Evolutionary conservation across 2,113 vertebrate species (phyloP).

Genomic region (Daboia siamensis): DNA sequence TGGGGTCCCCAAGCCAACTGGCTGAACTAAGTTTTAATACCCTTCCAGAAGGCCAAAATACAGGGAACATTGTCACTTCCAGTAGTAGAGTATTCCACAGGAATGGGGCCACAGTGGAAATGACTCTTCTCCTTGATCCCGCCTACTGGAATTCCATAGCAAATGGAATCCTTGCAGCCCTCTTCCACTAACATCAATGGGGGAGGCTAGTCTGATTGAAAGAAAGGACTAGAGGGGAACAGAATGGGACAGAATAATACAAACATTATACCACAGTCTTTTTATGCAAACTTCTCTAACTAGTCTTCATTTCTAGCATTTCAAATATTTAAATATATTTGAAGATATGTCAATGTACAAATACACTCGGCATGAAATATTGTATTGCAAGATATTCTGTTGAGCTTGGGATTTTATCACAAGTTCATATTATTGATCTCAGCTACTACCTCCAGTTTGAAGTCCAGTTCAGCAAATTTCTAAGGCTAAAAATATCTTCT

Average conservation of each 20-base stretch:
- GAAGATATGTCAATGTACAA: neutral
- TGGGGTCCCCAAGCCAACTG: neutral
- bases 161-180: neutral
- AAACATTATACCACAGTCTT: neutral
- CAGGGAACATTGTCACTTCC: neutral
- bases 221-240: neutral
- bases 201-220: neutral
- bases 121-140: neutral
- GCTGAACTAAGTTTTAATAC: neutral
- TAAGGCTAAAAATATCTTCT: neutral
- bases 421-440: neutral
- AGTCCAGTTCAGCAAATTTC: neutral
- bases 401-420: neutral
- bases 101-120: neutral
- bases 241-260: neutral
- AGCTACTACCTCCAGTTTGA: neutral
- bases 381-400: neutral
- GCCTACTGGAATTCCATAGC: neutral
- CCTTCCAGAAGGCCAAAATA: neutral
- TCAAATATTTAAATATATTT: neutral
- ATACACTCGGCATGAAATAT: neutral
- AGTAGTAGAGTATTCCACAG: neutral
- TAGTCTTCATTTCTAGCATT: neutral
- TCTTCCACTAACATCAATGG: neutral
- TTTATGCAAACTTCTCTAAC: neutral